Evolutionary conservation across 2,797 vertebrate genomes (phyloP), one percentile per base, ranked within the genome.

Genomic region (Hafferia zeledoni): DNA sequence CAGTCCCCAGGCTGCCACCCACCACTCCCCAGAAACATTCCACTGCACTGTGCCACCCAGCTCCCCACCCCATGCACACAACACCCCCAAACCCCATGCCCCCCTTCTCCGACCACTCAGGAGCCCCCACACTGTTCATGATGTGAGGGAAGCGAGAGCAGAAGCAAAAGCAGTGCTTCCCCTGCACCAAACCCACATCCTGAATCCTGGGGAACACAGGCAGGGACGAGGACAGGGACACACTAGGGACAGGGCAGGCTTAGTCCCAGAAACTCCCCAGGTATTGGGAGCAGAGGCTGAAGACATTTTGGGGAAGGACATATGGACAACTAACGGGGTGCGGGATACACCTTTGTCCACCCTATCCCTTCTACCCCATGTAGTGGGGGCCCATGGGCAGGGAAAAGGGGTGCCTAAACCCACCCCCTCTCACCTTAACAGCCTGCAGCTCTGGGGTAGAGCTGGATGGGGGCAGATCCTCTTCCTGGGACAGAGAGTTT

Each of bases 71-170:
- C 43, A 33, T 17, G 17, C 25, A 53, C 24, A 20, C 35, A 56
- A 14, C 24, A 49, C 6, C 0, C 39, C 47, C 28, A 69, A 72
- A 30, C 6, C 25, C 64, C 0, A 0, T 11, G 39, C 4, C 44
- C 52, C 35, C 30, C 6, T 47, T 89, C 37, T 41, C 44, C 2
- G 1, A 4, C 15, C n/a, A 25, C 13, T 14, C 2, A 2, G n/a
- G 8, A 77, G 23, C 19, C 39, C 27, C n/a, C 11, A 0, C 5
- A 6, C 8, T 25, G 28, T 27, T 87, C 1, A 0, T 35, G 41
- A 24, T 44, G 9, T 18, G 4, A 92, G 46, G 87, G 95, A 96
- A 96, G 64, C 13, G 78, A 95, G 94, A 95, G 93, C 78, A 94
- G 91, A 96, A 89, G 76, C 79, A 76, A 89, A 94, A 75, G 68